Base-by-base conservation (phyloP, 2,113 vertebrate species). In the Silurus glanis region DNA sequence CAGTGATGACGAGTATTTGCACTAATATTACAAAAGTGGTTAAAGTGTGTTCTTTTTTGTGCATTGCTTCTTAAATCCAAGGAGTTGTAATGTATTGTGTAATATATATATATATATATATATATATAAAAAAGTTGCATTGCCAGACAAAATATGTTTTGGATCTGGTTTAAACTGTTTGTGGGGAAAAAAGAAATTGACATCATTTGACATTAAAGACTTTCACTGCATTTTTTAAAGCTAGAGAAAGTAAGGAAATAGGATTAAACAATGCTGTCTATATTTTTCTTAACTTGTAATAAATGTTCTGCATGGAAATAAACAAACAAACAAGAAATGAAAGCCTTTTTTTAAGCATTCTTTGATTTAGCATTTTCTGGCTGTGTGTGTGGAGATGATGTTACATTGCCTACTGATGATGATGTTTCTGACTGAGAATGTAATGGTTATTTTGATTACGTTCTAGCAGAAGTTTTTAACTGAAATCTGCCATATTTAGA, bases 1-100 rank as follows among this genome's bases (percentile, higher is more conserved):
- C 71, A 99, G 97, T 86, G 98, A 99, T 86, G 97, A 98, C 55
- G 97, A 99, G 92, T 95, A 94, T 49, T 87, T 93, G 85, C 94
- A 94, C 87, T 95, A 75, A 85, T 61, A 80, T 61, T 37, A 19
- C 6, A 53, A 78, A 79, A 6, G 55, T 45, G 23, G 28, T 56
- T 25, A 16, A 79, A 74, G 53, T 28, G 17, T 61, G 9, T 56
- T 79, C 25, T 80, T 37, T 76, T 5, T 76, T 76, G 71, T 45
- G 47, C 49, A 25, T 3, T 25, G 58, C 37, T 81, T 62, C 59
- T 81, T 81, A 49, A 49, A 49, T 81, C 59, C 49, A 8, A 23
- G 23, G 17, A 17, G 12, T 47, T 47, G 80, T 49, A 81, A 14
- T 49, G 23, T 56, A 25, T 12, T 9, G 56, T 5, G 37, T 23